phyloP scores from a whole-genome alignment of 2,888 invertebrate genomes.

The Himalopsyche japonica region DNA sequence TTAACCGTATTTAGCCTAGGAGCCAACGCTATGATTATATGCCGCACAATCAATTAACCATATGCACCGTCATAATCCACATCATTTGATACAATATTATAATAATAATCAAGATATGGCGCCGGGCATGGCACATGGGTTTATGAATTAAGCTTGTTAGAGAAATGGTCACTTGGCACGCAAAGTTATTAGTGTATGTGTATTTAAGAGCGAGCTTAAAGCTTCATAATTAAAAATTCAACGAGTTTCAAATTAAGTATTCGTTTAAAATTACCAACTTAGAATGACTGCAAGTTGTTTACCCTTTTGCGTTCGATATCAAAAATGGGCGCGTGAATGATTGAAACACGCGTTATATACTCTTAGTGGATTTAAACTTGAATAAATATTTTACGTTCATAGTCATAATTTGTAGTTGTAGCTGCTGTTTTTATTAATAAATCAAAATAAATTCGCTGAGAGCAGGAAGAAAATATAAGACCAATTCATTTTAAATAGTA shows the following conservation, averaged over 20 bases:
- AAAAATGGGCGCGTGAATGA: not conserved
- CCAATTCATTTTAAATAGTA: no score
- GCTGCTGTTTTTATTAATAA: no score
- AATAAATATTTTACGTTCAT: no score
- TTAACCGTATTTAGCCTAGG: not conserved
- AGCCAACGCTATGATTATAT: not conserved
- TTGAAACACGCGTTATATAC: not conserved
- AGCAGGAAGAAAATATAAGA: no score
- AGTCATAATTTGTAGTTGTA: no score
- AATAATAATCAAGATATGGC: not conserved
- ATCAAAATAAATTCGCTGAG: no score
- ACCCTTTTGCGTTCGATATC: not conserved
- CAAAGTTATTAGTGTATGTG: constrained; percentile 7
- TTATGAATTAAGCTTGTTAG: constrained; percentile 20
- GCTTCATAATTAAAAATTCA: constrained; percentile 1
- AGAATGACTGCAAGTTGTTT: not conserved
- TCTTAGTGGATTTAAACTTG: no score
- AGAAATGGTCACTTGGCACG: constrained; percentile 18
- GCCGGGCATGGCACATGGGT: not conserved
- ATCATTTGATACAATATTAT: not conserved
- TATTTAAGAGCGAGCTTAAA: not conserved
- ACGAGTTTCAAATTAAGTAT: constrained; percentile 2
- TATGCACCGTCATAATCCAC: constrained; percentile 1
- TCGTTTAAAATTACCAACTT: not conserved
- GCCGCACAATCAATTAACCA: not conserved